Percentiles rank a stretch among this genome's conserved stretches.
Evolutionary conservation across 2,888 invertebrate species (phyloP).

Genomic region (Cerastoderma edule): DNA sequence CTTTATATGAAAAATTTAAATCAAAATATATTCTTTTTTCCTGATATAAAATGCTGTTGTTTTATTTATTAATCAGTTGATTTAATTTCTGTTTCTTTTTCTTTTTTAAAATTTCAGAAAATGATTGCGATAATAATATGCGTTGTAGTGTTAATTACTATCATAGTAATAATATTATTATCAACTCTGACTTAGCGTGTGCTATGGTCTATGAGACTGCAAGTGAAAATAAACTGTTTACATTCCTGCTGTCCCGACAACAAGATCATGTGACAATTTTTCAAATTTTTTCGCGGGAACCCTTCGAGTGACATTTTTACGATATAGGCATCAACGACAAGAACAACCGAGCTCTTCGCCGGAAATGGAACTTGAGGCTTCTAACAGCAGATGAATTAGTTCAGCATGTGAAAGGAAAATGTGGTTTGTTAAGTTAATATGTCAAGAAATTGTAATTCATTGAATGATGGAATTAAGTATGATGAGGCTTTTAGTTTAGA

Average conservation of each 20-base stretch:
- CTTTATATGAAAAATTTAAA: too few relatives aligned
- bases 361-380: not conserved
- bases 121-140: slow-evolving; percentile 82
- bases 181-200: slow-evolving; percentile 63
- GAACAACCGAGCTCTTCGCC: not conserved
- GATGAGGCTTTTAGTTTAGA: too few relatives aligned
- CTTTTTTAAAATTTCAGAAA: slow-evolving; percentile 78
- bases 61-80: slow-evolving; percentile 35
- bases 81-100: slow-evolving; percentile 65
- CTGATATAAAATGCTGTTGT: slow-evolving; percentile 14
- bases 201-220: slow-evolving; percentile 31
- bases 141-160: slow-evolving; percentile 79
- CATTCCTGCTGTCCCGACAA: slow-evolving; percentile 60
- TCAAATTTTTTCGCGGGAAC: not conserved
- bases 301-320: not conserved
- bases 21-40: slow-evolving; percentile 10
- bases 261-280: slow-evolving; percentile 52
- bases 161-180: slow-evolving; percentile 83
- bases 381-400: not conserved
- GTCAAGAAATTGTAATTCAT: too few relatives aligned
- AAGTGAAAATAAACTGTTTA: slow-evolving; percentile 48
- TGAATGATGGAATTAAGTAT: too few relatives aligned
- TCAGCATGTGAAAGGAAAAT: too few relatives aligned
- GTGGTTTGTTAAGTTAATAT: too few relatives aligned
- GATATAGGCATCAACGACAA: slow-evolving; percentile 5